These are phyloP conservation scores for Merluccius polli DNA, from an alignment of 2,797 vertebrate genomes.

Conservation along the genomic window DNA sequence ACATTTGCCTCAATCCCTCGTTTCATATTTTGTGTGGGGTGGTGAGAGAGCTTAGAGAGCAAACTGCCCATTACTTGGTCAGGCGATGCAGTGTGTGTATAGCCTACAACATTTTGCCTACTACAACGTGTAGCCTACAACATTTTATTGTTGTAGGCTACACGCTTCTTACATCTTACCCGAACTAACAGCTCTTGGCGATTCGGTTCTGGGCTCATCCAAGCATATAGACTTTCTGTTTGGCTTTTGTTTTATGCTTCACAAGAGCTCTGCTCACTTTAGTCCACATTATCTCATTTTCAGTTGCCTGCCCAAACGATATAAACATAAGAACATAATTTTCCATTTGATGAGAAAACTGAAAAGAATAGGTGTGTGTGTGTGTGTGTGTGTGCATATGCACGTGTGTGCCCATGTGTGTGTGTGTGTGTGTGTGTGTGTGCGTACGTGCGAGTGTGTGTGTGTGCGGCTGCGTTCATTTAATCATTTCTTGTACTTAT, in stretches of 20 bases:
- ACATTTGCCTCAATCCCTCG: not conserved
- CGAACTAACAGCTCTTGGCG: not conserved
- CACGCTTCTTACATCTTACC: not conserved
- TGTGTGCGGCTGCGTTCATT: not conserved
- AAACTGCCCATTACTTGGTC: not conserved
- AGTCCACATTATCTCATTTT: not conserved
- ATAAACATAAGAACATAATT: not conserved
- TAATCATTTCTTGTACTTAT: not conserved
- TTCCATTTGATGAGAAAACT: not conserved
- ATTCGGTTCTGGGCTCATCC: not conserved
- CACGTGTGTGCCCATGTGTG: no score
- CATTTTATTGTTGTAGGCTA: not conserved
- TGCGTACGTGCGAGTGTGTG: not conserved
- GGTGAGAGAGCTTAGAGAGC: not conserved
- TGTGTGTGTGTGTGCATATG: not conserved
- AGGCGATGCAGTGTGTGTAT: no score
- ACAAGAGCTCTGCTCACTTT: not conserved
- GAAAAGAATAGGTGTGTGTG: not conserved
- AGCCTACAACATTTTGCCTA: no score
- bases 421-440: no score
- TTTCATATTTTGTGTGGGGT: not conserved
- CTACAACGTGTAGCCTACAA: no score
- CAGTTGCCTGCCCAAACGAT: no score
- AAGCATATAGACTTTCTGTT: not conserved
- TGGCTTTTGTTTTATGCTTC: not conserved